Conservation (phyloP, 2,888 invertebrate genomes). For the Phalangium opilio region DNA sequence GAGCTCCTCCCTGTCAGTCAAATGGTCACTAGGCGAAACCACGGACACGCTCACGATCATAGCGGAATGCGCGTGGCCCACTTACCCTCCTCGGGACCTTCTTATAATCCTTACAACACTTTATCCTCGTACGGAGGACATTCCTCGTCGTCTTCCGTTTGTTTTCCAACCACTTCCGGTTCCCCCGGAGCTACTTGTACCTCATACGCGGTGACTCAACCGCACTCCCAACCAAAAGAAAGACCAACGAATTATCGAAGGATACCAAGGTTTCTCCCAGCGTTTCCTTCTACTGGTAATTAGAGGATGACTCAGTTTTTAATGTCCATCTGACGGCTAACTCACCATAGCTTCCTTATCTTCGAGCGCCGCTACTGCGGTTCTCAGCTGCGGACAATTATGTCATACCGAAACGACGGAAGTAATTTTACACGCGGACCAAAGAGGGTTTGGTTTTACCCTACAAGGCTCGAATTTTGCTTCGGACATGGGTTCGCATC, state of each 20-base stretch:
- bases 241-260: no score
- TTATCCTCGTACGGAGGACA: conserved; percentile 13
- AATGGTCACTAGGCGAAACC: conserved; percentile 6
- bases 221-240: no score
- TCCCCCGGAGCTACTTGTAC: no score
- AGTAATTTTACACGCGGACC: conserved; percentile 38
- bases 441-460: conserved; percentile 38
- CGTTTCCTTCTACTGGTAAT: no score
- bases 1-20: conserved; percentile 30
- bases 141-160: conserved; percentile 6
- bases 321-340: no score
- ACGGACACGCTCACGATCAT: no score
- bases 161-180: conserved; percentile 2
- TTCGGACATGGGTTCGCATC: conserved; percentile 27
- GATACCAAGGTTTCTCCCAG: no score
- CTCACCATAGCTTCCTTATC: conserved; percentile 3
- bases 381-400: conserved; percentile 26
- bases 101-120: conserved; percentile 10
- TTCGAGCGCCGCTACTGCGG: conserved; percentile 3
- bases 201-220: no score
- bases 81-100: no score
- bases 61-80: no score
- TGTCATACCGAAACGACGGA: conserved; percentile 42
- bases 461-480: conserved; percentile 33
- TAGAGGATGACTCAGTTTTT: no score